Conservation (phyloP, 2,797 vertebrate species). For the Balearica regulorum region DNA sequence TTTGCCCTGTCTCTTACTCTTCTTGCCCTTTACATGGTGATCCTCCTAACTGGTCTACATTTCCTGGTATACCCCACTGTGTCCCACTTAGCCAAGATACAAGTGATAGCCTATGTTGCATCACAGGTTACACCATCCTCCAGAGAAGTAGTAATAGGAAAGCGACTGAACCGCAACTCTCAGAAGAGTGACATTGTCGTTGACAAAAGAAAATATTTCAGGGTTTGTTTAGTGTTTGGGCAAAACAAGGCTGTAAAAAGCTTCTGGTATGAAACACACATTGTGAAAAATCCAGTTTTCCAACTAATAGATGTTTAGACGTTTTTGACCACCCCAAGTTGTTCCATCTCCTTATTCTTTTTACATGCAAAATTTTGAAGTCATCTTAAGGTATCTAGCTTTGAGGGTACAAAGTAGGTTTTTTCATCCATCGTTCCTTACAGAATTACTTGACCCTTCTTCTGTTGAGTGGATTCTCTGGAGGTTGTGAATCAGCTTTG, state of each 20-base stretch:
- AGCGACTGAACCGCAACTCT: neutral
- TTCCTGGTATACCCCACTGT: neutral
- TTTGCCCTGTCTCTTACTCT: neutral
- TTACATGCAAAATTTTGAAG: neutral
- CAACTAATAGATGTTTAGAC: neutral
- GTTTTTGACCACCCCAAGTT: neutral
- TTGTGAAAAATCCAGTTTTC: neutral
- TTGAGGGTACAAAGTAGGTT: neutral
- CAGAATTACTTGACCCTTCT: neutral
- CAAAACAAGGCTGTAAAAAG: neutral
- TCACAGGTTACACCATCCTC: neutral
- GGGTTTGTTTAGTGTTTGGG: neutral
- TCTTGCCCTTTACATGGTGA: neutral
- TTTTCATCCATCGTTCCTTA: neutral
- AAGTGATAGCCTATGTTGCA: neutral
- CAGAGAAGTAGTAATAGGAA: neutral
- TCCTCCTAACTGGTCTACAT: neutral
- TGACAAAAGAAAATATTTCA: neutral
- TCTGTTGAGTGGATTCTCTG: neutral
- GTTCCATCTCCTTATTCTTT: neutral
- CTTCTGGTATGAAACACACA: neutral
- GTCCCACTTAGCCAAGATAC: neutral
- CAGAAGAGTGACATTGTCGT: neutral
- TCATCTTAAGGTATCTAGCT: neutral
- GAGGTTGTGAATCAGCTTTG: neutral